Evolutionary conservation across 2,888 invertebrate genomes (phyloP), one percentile per base, ranked within the genome.

Genomic region (Zaprionus bogoriensis): DNA sequence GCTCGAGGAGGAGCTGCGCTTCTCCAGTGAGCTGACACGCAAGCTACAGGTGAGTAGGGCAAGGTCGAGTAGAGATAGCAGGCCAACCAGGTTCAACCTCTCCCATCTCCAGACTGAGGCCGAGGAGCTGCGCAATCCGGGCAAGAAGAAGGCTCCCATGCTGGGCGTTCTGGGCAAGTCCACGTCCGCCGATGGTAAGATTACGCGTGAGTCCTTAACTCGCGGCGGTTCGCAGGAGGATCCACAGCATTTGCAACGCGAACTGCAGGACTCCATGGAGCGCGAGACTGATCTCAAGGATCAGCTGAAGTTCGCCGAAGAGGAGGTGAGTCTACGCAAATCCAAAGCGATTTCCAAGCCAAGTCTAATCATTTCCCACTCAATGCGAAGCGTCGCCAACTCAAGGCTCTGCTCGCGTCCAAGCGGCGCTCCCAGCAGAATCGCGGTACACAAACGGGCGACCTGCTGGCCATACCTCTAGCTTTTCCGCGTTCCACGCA

Each of bases 201-300:
- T 95, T 44, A 95, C 95, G 1, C 92, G 95, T 14, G 95, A 95
- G 47, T 95, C 95, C 1, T 89, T 96, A 3, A 95, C 95, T 0
- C 92, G 95, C 46, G 95, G 95, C 14, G 95, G 95, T 44, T 95
- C 95, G 19, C 95, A 95, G 89, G 95, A 96, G 78, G 95, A 96
- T 90, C 95, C 96, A 0, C 94, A 94, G 45, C 96, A 97, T 88
- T 91, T 98, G 36, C 92, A 97, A 66, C 92, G 97, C 42, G 98
- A 98, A 89, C 92, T 98, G 14, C 96, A 97, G 89, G 98, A 98
- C 91, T 96, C 97, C 1, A 92, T 97, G 65, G 98, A 99, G 91
- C 92, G 98, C 22, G 98, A 99, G 91, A 96, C 97, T 1, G 98
- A 99, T 92, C 92, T 98, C 12, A 93, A 97, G 53, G 98, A 99